Base-by-base conservation (phyloP, 2,113 vertebrate species). In the Passer domesticus region DNA sequence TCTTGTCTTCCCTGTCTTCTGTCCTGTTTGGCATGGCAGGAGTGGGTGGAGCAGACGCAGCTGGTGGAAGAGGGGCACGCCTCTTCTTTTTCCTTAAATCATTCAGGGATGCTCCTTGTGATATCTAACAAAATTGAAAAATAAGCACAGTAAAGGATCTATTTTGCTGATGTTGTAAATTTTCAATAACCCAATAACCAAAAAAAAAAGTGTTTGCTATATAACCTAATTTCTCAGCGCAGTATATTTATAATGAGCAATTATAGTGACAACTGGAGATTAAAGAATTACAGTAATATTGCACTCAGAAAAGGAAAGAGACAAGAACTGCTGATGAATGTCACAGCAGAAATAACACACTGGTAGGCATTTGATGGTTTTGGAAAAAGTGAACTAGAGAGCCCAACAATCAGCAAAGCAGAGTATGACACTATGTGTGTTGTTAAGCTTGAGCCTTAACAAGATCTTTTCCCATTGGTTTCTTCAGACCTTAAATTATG, bases 71-170 rank as follows among this genome's bases (percentile, higher is more conserved):
- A 23, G 97, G 99, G 10, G 99, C 99, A 91, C 98, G 98, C 31
- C 99, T 98, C 97, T 99, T 99, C 97, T 98, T 99, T 79, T 98
- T 98, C 96, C 98, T 98, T 83, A 98, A 96, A 86, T 98, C 97
- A 2, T 96, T 97, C 43, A 98, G 97, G 15, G 98, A 98, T 93
- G 96, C 96, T 74, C 90, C 90, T 64, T 97, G 96, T 18, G 96
- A 97, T 92, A 98, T 73, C 99, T 99, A 82, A n/a, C 15, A 83
- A 89, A 94, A 27, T 69, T 44, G 35, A 86, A 91, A 89, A 72
- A 63, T 1, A 46, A 41, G 33, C 25, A 94, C 17, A 68, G 22
- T 69, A 77, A 76, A 53, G 3, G 21, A 59, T 10, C 20, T 11
- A 41, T 59, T 87, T 59, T 59, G 28, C 25, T 11, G 3, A 23